Conservation (phyloP, 2,113 vertebrate genomes). For the Pogonocichla stellata region DNA sequence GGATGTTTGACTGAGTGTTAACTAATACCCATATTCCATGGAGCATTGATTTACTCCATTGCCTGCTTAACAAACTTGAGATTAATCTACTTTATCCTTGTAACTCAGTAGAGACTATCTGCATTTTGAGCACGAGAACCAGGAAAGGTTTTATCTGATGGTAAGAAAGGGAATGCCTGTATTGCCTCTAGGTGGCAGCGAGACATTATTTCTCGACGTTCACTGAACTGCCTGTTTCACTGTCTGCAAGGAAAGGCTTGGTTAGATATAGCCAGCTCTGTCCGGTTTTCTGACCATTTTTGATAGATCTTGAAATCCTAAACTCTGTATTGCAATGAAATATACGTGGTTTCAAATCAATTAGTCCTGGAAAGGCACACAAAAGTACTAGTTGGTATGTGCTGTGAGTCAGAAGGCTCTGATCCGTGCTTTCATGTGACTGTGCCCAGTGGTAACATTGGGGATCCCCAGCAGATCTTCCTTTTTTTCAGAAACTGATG, state of each 20-base stretch:
- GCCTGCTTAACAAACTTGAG: not conserved
- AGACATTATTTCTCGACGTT: not conserved
- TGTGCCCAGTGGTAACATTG: not conserved
- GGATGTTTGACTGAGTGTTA: not conserved
- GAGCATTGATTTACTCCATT: not conserved
- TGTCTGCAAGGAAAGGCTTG: not conserved
- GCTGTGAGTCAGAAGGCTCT: not conserved
- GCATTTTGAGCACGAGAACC: not conserved
- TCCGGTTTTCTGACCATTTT: not conserved
- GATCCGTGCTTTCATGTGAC: rapidly evolving
- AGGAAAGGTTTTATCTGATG: not conserved
- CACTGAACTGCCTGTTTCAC: not conserved
- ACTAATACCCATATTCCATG: not conserved
- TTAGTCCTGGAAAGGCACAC: not conserved
- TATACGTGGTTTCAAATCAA: not conserved
- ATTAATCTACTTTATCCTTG: not conserved
- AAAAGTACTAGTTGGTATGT: rapidly evolving
- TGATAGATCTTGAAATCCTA: not conserved
- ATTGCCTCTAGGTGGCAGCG: conserved; percentile 48
- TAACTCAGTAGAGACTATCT: not conserved
- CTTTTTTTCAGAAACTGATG: not conserved
- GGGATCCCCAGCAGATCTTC: not conserved
- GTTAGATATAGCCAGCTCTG: not conserved
- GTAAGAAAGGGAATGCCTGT: not conserved
- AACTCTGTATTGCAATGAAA: not conserved